Percentiles rank a stretch among this genome's conserved stretches.
These are phyloP conservation scores for Gerris lacustris DNA, from an alignment of 2,888 invertebrate genomes.

Conservation along the genomic window DNA sequence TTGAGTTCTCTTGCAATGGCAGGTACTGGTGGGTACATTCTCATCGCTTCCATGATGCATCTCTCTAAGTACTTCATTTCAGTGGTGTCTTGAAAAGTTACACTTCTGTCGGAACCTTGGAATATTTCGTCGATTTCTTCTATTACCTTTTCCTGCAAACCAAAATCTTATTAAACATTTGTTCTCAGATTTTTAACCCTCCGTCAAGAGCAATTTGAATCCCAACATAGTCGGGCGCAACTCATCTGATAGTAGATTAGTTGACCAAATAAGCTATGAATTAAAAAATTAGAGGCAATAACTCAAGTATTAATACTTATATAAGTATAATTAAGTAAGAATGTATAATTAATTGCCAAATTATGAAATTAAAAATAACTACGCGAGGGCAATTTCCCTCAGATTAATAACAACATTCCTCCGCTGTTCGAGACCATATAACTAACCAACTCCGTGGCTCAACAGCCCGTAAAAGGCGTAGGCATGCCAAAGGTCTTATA, in stretches of 20 bases:
- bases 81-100: constrained; percentile 68
- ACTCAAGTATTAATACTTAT: too few species aligned
- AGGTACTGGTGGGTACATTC: constrained; percentile 69
- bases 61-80: constrained; percentile 76
- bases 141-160: constrained; percentile 47
- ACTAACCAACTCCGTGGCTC: too few species aligned
- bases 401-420: too few species aligned
- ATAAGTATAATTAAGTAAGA: too few species aligned
- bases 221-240: not conserved
- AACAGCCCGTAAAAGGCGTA: too few species aligned
- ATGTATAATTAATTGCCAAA: too few species aligned
- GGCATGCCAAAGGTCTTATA: too few species aligned
- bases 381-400: too few species aligned
- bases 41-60: constrained; percentile 65
- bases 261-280: not conserved
- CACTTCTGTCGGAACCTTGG: constrained; percentile 59
- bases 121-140: constrained; percentile 64
- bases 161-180: not conserved
- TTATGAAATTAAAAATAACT: too few species aligned
- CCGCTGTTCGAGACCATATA: too few species aligned
- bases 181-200: not conserved
- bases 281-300: too few species aligned
- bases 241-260: not conserved
- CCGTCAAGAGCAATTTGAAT: too few species aligned
- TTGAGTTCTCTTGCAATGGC: constrained; percentile 60